Evolutionary conservation across 2,113 vertebrate genomes (phyloP), one percentile per base, ranked within the genome.

Genomic region (Bujurquina vittata): DNA sequence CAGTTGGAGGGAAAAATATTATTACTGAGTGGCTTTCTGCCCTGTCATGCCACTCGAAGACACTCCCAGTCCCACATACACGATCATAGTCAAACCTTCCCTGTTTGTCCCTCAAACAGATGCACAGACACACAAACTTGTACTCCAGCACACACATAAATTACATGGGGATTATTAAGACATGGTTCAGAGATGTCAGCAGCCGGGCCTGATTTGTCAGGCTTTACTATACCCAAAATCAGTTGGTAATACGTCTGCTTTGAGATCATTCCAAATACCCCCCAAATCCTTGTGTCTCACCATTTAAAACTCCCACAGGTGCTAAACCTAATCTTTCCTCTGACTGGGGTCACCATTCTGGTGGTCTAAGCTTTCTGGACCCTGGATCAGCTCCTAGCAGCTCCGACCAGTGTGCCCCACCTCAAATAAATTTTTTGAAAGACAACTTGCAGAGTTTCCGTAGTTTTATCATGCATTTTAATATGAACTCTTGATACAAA

Each of bases 221-320:
- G 92, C 89, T 90, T 91, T 92, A 87, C 91, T 85, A 80, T 90
- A 86, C 83, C 87, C 85, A 93, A 84, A 93, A 91, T 92, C 69
- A 12, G 83, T 56, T 84, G 80, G 89, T 89, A 90, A 92, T 87
- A 81, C 82, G 77, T 90, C 91, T 94, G 92, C 87, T 91, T 92
- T 93, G 86, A 92, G 89, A 92, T 91, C 85, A 72, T 84, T 93
- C 91, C 89, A 92, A 89, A 89, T 57, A 84, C 59, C 56, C 83
- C 86, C 67, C 91, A 93, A 93, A 93, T 92, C 93, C 91, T 90
- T 81, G 43, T 59, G 2, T 84, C 88, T 90, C 84, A 87, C 86
- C 85, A 86, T 87, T 91, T 91, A 93, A 91, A 90, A 93, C 87
- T 90, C 93, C 89, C 83, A 85, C 87, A 93, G 88, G 83, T 90